Base-by-base conservation (phyloP, 1,140 invertebrate genomes). In the Halictus rubicundus region DNA sequence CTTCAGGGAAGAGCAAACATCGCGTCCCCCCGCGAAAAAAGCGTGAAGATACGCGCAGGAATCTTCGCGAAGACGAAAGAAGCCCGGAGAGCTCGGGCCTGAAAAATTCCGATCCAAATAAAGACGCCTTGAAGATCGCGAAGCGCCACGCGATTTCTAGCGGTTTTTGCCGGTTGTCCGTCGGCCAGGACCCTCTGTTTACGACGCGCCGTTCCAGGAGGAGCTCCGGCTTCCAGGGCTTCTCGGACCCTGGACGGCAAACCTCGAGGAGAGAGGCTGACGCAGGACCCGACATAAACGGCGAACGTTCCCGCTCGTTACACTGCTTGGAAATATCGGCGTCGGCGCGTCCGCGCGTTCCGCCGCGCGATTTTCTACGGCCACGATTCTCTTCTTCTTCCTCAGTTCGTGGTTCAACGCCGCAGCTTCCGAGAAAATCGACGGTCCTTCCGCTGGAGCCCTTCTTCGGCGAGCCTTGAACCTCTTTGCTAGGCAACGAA, bases 101-200 rank as follows among this genome's bases (percentile, higher is more conserved):
- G 25, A 69, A 57, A 57, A 69, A 69, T 54, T 66, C 65, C 65
- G 39, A 23, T 23, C 65, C 65, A 69, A 69, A 69, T 49, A 57
- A 57, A 52, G 46, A 69, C 27, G 32, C 32, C 32, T 0, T 5
- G 32, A 32, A 32, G 32, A 32, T 4, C 32, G 16, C 39, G 23
- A 9, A 16, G 19, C 9, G 32, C n/a, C 23, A 7, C 37, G n/a
- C 5, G 21, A 23, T 66, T 57, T 25, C 21, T 69, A 21, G 25
- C 49, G 49, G 49, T 52, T 52, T 52, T 52, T 52, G 5, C 37
- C 21, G 3, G 14, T 65, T 27, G 66, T 69, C 42, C 49, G 54
- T 54, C 63, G 46, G 23, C 37, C 27, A 25, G 27, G 27, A 69
- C n/a, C 49, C 68, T 52, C 49, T 52, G 14, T 69, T 49, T 37